Base-by-base conservation (phyloP, 1,140 invertebrate species). In the Plutomurus gul region DNA sequence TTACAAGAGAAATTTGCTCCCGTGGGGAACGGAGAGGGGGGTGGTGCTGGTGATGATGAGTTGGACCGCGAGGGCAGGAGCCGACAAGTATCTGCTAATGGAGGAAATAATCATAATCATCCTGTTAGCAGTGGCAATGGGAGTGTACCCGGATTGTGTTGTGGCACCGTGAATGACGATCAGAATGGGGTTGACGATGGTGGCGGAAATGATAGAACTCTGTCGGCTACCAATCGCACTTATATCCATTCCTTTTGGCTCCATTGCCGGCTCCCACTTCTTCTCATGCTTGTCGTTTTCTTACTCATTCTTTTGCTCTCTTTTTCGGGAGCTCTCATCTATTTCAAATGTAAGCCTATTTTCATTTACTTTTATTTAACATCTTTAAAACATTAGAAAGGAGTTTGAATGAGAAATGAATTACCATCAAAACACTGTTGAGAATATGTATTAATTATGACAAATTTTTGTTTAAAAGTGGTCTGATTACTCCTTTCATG, bases 251-350 rank as follows among this genome's bases (percentile, higher is more conserved):
- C 78, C 18, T 73, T 72, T 40, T 76, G 74, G 75, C 25, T 75
- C 37, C 78, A 82, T 39, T 82, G 77, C 56, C 77, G 78, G 46
- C 77, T 82, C 47, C 78, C 81, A 20, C 75, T 82, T 77, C 78
- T 82, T 27, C 73, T 82, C 40, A 30, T 79, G 18, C 75, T 82
- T 51, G 72, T 79, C 22, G 70, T 79, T 70, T 36, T 82, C 22
- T 75, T 79, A 22, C 77, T 79, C 33, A 77, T 79, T 73, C 22
- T 79, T 37, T 79, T 79, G 22, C 51, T 79, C n/a, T 75, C 78
- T 36, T 75, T 79, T 25, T 79, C 81, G 18, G 81, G 81, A 47
- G 75, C 74, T 47, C 77, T 82, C 39, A 78, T 82, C 40, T 82
- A 82, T 72, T 79, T 79, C 49, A 78, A 78, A 71, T 78, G 76